Percentiles rank a stretch among this genome's conserved stretches.
phyloP scores from a whole-genome alignment of 1,140 invertebrate species.

The Tyrophagus putrescentiae region DNA sequence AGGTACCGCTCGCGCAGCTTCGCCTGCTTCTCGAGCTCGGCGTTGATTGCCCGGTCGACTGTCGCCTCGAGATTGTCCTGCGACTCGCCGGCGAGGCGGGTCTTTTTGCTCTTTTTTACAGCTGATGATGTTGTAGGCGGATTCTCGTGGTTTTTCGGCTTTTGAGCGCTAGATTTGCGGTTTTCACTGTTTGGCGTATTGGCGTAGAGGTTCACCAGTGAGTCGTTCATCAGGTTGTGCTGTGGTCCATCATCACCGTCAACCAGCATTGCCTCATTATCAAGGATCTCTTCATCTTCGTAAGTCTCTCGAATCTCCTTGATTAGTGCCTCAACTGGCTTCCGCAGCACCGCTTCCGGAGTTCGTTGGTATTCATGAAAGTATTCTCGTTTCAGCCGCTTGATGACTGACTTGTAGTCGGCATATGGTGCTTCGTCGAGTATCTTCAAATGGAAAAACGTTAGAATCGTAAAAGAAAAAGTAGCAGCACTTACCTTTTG shows the following conservation, averaged over 20 bases:
- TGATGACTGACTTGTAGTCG: no score
- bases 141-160: background rate
- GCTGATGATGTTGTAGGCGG: background rate
- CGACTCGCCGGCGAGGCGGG: background rate
- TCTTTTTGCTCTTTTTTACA: background rate
- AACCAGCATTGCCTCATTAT: background rate
- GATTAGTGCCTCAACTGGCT: background rate
- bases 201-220: background rate
- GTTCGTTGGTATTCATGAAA: no score
- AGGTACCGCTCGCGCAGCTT: constrained; percentile 22
- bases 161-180: background rate
- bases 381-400: no score
- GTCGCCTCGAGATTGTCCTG: background rate
- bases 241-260: background rate
- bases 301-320: background rate
- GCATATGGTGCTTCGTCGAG: no score
- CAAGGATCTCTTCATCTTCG: background rate
- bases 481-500: no score
- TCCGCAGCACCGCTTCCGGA: no score
- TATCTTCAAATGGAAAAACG: no score
- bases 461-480: no score
- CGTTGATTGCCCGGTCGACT: constrained; percentile 28
- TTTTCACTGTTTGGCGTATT: background rate
- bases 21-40: constrained; percentile 29
- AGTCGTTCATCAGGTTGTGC: background rate